Conservation (phyloP, 2,113 vertebrate species). For the Xiphophorus hellerii region DNA sequence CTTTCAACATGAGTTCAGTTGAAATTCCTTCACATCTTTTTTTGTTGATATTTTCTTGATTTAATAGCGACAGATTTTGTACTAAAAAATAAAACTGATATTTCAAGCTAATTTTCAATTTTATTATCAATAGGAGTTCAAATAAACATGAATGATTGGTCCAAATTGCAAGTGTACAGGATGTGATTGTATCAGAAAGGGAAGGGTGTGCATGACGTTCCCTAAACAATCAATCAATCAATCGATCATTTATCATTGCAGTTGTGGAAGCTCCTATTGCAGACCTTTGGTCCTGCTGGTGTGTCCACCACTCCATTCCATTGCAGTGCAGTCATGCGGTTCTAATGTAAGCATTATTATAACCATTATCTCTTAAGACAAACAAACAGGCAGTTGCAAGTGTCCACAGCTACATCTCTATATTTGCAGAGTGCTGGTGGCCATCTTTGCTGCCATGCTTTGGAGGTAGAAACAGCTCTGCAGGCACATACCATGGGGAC, state of each 20-base stretch:
- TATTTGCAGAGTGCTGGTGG: slow-evolving; percentile 52
- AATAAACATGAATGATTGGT: slow-evolving; percentile 67
- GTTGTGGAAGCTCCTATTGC: slow-evolving; percentile 55
- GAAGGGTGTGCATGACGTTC: slow-evolving; percentile 71
- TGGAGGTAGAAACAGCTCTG: slow-evolving; percentile 51
- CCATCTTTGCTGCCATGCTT: slow-evolving; percentile 55
- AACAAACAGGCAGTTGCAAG: slow-evolving; percentile 65
- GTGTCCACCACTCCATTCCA: slow-evolving; percentile 63
- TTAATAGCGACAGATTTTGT: no score
- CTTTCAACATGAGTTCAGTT: no score
- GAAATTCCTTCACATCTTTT: no score
- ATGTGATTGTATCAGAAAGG: slow-evolving; percentile 56
- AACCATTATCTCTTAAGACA: slow-evolving; percentile 49
- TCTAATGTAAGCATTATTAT: slow-evolving; percentile 64
- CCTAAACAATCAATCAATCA: slow-evolving; percentile 63
- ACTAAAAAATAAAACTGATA: no score
- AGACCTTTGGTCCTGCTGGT: slow-evolving; percentile 55
- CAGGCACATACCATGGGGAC: slow-evolving; percentile 84
- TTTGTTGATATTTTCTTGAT: no score
- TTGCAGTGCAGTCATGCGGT: slow-evolving; percentile 79
- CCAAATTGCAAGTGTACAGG: slow-evolving; percentile 25
- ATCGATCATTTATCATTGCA: slow-evolving; percentile 62
- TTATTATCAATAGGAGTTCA: slow-evolving; percentile 12
- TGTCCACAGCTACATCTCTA: slow-evolving; percentile 61
- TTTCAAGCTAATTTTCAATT: background rate